Evolutionary conservation across 2,113 vertebrate species (phyloP), one percentile per base, ranked within the genome.

Genomic region (Setophaga petechia): DNA sequence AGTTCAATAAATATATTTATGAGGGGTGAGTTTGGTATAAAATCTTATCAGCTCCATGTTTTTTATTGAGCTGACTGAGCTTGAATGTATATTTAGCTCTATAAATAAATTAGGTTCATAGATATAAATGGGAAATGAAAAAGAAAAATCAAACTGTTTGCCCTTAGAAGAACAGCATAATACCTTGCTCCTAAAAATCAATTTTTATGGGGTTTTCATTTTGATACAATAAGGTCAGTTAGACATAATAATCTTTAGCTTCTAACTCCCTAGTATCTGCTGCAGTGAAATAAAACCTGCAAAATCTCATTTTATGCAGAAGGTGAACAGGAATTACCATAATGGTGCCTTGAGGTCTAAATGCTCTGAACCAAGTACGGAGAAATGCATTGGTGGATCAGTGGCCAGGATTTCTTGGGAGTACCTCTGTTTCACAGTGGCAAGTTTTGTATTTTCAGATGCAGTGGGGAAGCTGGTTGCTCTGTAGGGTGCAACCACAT

Each of bases 101-200:
- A 23, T 44, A 82, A 89, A 65, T 77, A 76, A 63, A 71, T 37
- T 24, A 52, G 68, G 8, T 43, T 43, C 19, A 44, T 31, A 81
- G 43, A 49, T 85, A 84, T 24, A 90, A 90, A 84, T 66, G 39
- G 85, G 17, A 87, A 46, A 58, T 86, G 22, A 58, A 82, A 79
- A 68, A 49, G 44, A 62, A 23, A 87, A 95, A 57, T 57, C 1
- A 7, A 78, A 68, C 8, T 12, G 3, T 72, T 94, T 84, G 19
- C 12, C 37, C 41, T 43, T 39, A 89, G 39, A 90, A 73, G 28
- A 90, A 54, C n/a, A 61, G 28, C 10, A 52, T 47, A 77, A 84
- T 54, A 10, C 4, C 8, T 76, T 68, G 27, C 37, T 84, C 27
- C 3, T 57, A 69, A 79, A 73, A 62, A 44, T 76, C n/a, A 46